Percentiles rank a stretch among this genome's conserved stretches.
Evolutionary conservation across 1,140 invertebrate genomes (phyloP).

Genomic region (Hypsibius dujardini): DNA sequence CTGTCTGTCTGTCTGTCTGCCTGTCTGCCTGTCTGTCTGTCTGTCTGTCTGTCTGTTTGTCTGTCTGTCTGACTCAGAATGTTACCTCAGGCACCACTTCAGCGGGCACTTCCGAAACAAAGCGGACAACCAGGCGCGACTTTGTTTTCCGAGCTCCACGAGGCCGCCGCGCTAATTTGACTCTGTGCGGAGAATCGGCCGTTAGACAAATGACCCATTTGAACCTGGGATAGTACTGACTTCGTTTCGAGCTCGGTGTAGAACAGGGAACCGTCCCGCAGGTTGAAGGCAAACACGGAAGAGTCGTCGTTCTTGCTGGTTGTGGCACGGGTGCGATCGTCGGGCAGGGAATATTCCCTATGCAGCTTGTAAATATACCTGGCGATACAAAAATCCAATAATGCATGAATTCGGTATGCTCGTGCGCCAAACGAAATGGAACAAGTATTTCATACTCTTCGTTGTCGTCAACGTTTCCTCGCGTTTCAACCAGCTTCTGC

Average conservation of each 20-base stretch:
- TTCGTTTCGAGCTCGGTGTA: slow-evolving; percentile 1
- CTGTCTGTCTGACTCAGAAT: too few relatives aligned
- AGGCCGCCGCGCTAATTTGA: not conserved
- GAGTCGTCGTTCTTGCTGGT: not conserved
- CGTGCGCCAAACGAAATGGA: too few relatives aligned
- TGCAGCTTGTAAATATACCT: slow-evolving; percentile 15
- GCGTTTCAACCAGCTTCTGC: not conserved
- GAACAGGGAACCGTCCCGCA: not conserved
- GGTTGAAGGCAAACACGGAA: not conserved
- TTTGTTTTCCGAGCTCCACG: not conserved
- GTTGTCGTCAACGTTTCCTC: not conserved
- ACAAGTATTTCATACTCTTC: slow-evolving; percentile 15
- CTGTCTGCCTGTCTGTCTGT: too few relatives aligned
- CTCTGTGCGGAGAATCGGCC: too few relatives aligned
- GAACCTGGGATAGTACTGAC: not conserved
- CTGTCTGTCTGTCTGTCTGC: too few relatives aligned
- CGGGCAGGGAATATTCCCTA: slow-evolving; percentile 7
- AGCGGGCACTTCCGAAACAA: slow-evolving; percentile 19
- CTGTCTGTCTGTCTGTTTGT: too few relatives aligned
- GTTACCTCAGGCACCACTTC: too few relatives aligned
- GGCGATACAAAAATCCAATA: too few relatives aligned
- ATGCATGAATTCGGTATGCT: too few relatives aligned
- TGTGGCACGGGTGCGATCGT: not conserved
- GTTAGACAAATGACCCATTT: too few relatives aligned
- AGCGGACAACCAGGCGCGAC: not conserved